Percentiles rank a stretch among this genome's conserved stretches.
phyloP scores from a whole-genome alignment of 2,888 invertebrate genomes.

The Stenoptilia bipunctidactyla region DNA sequence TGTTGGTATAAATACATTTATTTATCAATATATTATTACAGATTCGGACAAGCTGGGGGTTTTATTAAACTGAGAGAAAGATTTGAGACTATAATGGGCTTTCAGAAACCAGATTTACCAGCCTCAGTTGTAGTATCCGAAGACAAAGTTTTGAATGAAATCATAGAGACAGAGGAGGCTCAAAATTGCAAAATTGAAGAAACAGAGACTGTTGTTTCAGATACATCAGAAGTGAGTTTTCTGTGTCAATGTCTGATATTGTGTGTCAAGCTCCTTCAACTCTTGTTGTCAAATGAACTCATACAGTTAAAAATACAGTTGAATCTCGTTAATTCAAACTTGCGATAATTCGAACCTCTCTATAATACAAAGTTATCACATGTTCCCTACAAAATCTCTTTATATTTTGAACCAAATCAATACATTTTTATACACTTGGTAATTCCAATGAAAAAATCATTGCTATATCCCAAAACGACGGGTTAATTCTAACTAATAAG shows the following conservation, averaged over 20 bases:
- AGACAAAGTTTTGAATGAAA: conserved; percentile 52
- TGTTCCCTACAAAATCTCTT: too few species aligned
- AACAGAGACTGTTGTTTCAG: conserved; percentile 32
- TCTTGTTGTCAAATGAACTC: too few species aligned
- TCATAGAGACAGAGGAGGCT: conserved; percentile 42
- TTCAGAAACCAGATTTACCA: conserved; percentile 62
- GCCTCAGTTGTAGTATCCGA: conserved; percentile 47
- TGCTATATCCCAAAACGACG: too few species aligned
- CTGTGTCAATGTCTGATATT: neutral
- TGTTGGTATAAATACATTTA: conserved; percentile 5
- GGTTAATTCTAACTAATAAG: too few species aligned
- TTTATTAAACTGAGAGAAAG: conserved; percentile 88
- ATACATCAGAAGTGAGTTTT: conserved; percentile 41
- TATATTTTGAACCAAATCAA: too few species aligned
- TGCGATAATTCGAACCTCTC: too few species aligned
- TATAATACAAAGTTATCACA: too few species aligned
- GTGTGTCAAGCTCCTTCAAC: too few species aligned
- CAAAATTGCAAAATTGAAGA: conserved; percentile 32
- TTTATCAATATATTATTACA: conserved; percentile 24
- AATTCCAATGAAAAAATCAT: too few species aligned
- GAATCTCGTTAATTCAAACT: too few species aligned
- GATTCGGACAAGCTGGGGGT: conserved; percentile 91
- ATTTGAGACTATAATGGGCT: conserved; percentile 80
- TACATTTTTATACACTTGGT: too few species aligned
- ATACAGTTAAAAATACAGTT: too few species aligned